phyloP scores from a whole-genome alignment of 1,140 invertebrate genomes.

The Drosophila aff. region DNA sequence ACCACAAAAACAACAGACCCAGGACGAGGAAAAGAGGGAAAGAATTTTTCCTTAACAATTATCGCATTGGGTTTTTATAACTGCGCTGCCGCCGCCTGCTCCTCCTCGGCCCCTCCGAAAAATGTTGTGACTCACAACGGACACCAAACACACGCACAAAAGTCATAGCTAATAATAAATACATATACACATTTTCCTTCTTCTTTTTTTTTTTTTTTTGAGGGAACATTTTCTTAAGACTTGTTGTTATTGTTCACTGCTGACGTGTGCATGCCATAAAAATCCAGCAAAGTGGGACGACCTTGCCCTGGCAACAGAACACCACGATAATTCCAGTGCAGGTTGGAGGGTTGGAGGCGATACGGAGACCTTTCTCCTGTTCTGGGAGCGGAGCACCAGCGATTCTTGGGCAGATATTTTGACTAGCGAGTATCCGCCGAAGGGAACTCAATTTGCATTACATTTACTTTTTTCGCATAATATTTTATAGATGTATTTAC shows the following conservation, averaged over 20 bases:
- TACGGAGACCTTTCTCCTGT: background rate
- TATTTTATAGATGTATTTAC: slow-evolving; percentile 60
- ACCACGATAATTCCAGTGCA: slow-evolving; percentile 3
- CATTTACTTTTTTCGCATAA: slow-evolving; percentile 70
- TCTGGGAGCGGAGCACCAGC: slow-evolving; percentile 3
- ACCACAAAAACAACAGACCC: slow-evolving; percentile 16
- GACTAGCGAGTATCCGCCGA: slow-evolving; percentile 40
- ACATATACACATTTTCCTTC: slow-evolving; percentile 27
- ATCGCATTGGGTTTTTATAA: slow-evolving; percentile 61
- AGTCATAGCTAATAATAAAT: slow-evolving; percentile 65
- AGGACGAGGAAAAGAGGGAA: slow-evolving; percentile 3
- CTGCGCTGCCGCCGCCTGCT: background rate
- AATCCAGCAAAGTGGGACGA: slow-evolving; percentile 56
- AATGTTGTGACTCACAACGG: slow-evolving; percentile 32
- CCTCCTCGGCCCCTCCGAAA: background rate
- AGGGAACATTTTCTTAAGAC: slow-evolving; percentile 40
- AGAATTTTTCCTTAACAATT: slow-evolving; percentile 58
- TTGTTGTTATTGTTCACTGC: slow-evolving; percentile 31
- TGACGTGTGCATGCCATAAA: slow-evolving; percentile 79
- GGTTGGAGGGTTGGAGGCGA: background rate
- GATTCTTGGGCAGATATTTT: slow-evolving; percentile 53
- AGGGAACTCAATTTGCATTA: slow-evolving; percentile 78
- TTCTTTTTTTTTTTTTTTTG: slow-evolving; percentile 4
- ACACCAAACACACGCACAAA: slow-evolving; percentile 33
- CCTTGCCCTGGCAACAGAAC: slow-evolving; percentile 47